These are phyloP conservation scores for Lathronympha strigana DNA, from an alignment of 2,888 invertebrate species.

Conservation along the genomic window DNA sequence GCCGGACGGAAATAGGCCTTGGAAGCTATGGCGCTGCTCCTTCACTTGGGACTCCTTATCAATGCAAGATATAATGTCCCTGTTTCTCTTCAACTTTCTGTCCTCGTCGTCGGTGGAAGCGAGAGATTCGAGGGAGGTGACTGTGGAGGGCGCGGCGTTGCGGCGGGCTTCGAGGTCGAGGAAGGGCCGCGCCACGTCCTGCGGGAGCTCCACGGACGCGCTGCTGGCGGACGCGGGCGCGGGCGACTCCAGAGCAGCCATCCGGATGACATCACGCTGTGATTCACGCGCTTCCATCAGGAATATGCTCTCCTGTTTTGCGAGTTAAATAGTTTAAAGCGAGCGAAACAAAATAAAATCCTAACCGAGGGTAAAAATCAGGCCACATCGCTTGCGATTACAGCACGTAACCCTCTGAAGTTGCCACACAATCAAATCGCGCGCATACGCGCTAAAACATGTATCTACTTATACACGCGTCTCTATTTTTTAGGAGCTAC, in stretches of 20 bases:
- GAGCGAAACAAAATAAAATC: slow-evolving; percentile 3
- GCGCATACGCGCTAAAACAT: too few species aligned
- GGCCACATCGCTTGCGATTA: too few species aligned
- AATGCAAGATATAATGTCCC: slow-evolving; percentile 56
- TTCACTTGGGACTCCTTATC: slow-evolving; percentile 72
- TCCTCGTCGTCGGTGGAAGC: slow-evolving; percentile 64
- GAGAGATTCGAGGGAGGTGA: slow-evolving; percentile 84
- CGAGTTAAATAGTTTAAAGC: slow-evolving; percentile 32
- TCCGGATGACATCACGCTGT: slow-evolving; percentile 85
- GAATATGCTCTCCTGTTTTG: slow-evolving; percentile 90
- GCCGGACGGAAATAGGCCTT: slow-evolving; percentile 61
- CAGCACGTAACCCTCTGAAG: too few species aligned
- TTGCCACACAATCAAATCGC: too few species aligned
- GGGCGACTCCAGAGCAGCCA: slow-evolving; percentile 59
- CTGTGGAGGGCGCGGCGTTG: slow-evolving; percentile 70
- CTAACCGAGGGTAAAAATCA: too few species aligned
- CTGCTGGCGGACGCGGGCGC: slow-evolving; percentile 48
- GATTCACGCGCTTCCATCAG: slow-evolving; percentile 90
- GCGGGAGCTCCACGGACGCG: not conserved
- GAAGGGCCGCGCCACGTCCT: slow-evolving; percentile 27
- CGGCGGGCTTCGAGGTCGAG: slow-evolving; percentile 63
- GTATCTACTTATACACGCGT: too few species aligned
- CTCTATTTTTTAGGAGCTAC: too few species aligned
- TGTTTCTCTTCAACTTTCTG: slow-evolving; percentile 61
- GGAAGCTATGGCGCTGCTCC: slow-evolving; percentile 62